phyloP scores from a whole-genome alignment of 2,888 invertebrate species.

The Protophormia terraenovae region DNA sequence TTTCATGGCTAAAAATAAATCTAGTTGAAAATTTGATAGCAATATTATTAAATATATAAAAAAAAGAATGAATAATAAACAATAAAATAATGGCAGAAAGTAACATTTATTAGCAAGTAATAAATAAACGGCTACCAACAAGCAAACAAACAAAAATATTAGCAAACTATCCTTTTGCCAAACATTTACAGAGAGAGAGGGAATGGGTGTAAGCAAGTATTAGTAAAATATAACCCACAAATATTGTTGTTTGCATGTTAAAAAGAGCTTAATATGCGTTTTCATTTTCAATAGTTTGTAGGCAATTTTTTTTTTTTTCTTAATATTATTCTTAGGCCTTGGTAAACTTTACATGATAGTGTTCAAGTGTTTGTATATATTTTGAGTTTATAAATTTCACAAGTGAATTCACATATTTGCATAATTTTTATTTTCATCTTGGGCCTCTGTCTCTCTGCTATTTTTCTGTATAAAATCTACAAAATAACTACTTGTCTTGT shows the following conservation, averaged over 20 bases:
- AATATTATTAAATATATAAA: background rate
- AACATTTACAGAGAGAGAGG: background rate
- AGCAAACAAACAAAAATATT: background rate
- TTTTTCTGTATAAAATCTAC: slow-evolving; percentile 3
- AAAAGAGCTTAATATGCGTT: background rate
- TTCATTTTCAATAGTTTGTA: too few relatives aligned
- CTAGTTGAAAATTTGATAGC: background rate
- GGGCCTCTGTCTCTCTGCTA: too few relatives aligned
- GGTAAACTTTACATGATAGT: background rate
- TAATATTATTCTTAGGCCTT: background rate
- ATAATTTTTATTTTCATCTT: slow-evolving; percentile 30
- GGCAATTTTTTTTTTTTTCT: background rate
- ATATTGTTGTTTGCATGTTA: background rate
- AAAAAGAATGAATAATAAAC: background rate
- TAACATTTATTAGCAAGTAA: slow-evolving; percentile 7
- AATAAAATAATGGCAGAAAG: slow-evolving; percentile 7
- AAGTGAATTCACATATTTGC: slow-evolving; percentile 62
- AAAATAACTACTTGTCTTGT: slow-evolving; percentile 21
- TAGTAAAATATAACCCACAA: background rate
- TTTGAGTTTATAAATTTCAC: slow-evolving; percentile 25
- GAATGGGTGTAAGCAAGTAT: background rate
- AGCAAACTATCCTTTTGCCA: background rate
- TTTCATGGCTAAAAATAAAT: slow-evolving; percentile 4
- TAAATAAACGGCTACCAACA: background rate
- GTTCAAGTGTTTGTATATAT: background rate